Percentiles rank a stretch among this genome's conserved stretches.
Conservation (phyloP, 2,888 invertebrate species). For the Orthonevra nobilis region DNA sequence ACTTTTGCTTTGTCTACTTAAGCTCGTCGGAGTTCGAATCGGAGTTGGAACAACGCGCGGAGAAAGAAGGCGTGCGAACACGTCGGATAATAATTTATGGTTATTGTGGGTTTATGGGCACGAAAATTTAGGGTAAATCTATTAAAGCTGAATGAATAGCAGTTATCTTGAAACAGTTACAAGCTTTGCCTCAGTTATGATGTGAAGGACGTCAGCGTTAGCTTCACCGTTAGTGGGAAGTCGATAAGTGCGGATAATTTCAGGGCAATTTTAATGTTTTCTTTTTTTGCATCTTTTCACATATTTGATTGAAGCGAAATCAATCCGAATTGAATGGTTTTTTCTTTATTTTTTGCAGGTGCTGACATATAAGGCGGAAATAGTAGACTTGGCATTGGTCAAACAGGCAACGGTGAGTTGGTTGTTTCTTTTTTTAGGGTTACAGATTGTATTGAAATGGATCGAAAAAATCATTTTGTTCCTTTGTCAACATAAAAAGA, state of each 20-base stretch:
- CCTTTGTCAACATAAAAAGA: no score
- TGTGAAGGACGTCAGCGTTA: neutral
- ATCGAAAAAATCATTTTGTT: no score
- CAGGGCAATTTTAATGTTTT: neutral
- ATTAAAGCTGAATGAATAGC: constrained; percentile 50
- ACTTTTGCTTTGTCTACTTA: neutral
- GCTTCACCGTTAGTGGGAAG: no score
- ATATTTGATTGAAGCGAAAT: neutral
- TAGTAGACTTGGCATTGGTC: no score
- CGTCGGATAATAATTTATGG: constrained; percentile 37
- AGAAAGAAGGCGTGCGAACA: constrained; percentile 43
- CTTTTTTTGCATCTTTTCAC: neutral
- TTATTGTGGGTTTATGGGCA: constrained; percentile 41
- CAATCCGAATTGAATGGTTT: neutral
- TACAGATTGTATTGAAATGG: no score
- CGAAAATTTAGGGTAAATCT: constrained; percentile 55
- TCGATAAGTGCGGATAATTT: constrained; percentile 26
- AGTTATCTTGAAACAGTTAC: constrained; percentile 19
- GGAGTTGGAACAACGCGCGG: no score
- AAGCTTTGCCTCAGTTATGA: neutral
- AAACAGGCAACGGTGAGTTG: no score
- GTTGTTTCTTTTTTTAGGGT: no score
- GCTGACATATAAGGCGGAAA: no score
- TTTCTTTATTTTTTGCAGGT: constrained; percentile 7
- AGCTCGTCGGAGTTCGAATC: neutral